These are phyloP conservation scores for Vulpes ferrilata DNA, from an alignment of 2,113 vertebrate species.

Conservation along the genomic window DNA sequence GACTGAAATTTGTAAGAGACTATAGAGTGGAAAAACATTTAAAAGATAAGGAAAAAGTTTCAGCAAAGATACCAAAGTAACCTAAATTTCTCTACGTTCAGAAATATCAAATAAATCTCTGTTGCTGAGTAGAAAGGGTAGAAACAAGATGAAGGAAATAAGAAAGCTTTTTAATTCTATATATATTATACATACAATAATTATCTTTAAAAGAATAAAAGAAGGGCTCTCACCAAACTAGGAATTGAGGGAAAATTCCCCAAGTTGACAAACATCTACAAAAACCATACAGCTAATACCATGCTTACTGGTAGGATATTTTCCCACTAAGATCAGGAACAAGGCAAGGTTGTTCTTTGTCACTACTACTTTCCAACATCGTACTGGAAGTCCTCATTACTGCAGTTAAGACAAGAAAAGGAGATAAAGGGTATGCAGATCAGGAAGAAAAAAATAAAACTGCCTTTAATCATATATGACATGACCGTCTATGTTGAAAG, in stretches of 20 bases:
- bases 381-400: not conserved
- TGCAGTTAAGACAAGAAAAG: not conserved
- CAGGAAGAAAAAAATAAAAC: not conserved
- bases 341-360: not conserved
- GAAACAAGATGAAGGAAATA: not conserved
- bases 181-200: not conserved
- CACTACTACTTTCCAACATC: not conserved
- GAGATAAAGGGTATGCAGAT: not conserved
- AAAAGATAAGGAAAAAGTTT: not conserved
- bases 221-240: not conserved
- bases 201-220: not conserved
- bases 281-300: not conserved
- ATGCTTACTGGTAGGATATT: not conserved
- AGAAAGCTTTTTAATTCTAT: not conserved
- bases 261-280: not conserved
- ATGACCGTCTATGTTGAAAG: not conserved
- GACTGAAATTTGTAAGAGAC: not conserved
- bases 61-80: not conserved
- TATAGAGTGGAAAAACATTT: not conserved
- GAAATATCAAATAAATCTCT: not conserved
- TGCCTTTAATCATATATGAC: not conserved
- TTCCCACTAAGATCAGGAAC: not conserved
- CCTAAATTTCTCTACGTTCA: not conserved
- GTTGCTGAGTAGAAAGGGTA: not conserved
- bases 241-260: not conserved